Base-by-base conservation (phyloP, 2,888 invertebrate species). In the Chloroclystis v-ata region DNA sequence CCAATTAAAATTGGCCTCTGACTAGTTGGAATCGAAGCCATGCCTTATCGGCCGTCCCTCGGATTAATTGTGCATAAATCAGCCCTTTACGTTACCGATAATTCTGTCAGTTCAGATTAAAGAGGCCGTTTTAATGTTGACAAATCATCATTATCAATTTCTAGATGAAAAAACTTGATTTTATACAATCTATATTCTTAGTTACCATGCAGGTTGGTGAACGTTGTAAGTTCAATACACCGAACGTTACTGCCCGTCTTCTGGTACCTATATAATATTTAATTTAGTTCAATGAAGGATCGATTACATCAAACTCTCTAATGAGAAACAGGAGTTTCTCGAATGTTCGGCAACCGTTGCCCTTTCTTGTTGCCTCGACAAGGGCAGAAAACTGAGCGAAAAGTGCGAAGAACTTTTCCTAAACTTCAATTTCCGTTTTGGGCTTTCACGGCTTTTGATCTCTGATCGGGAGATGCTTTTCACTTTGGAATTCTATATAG, bases 41-140 rank as follows among this genome's bases (percentile, higher is more conserved):
- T 40, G 25, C 29, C 49, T 54, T 57, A 55, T 57, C 55, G 49
- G 47, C 29, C 13, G 24, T 14, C 37, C 32, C 13, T 16, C 10
- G 52, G 54, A 56, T 56, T 54, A 57, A 52, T 55, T 56, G 41
- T 35, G 41, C 48, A 54, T 58, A 56, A 58, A 58, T 58, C 52
- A 52, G 41, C 40, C 28, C 24, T 28, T 30, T 47, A 49, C 43
- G 53, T 41, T 37, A 39, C 49, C 45, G 54, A 56, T 58, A 56
- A 56, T 56, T 54, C 54, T 52, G 54, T 47, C 57, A 50, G 47
- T 47, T 52, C 30, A 53, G 55, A 57, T 55, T 33, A 14, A 16
- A n/a, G n/a, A 6, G 16, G 32, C 16, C 6, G 16, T 4, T 33
- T 14, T 32, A n/a, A 33, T n/a, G n/a, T 32, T 20, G 20, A 20